Evolutionary conservation across 2,888 invertebrate genomes (phyloP).

Genomic region (Acleris holmiana): DNA sequence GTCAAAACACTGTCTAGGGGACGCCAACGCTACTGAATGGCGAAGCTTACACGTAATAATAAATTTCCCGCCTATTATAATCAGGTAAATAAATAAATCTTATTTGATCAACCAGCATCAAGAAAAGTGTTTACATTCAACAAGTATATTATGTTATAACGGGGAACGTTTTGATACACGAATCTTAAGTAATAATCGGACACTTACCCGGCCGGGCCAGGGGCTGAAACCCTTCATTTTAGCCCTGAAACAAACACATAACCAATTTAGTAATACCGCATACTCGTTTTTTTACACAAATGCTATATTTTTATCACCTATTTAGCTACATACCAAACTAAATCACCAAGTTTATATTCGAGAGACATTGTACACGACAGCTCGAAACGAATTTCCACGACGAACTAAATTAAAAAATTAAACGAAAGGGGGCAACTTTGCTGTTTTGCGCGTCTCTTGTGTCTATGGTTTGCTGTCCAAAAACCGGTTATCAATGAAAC

Average conservation of each 20-base stretch:
- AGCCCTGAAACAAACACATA: slow-evolving; percentile 89
- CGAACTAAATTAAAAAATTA: slow-evolving; percentile 70
- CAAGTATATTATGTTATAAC: slow-evolving; percentile 31
- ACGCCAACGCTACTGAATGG: slow-evolving; percentile 40
- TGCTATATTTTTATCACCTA: slow-evolving; percentile 42
- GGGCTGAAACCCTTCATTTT: slow-evolving; percentile 99
- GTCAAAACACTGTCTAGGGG: slow-evolving; percentile 34
- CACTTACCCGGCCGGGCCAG: slow-evolving; percentile 98
- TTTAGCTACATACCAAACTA: slow-evolving; percentile 79
- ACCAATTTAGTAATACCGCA: slow-evolving; percentile 42
- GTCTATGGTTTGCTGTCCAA: slow-evolving; percentile 53
- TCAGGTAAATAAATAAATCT: slow-evolving; percentile 41
- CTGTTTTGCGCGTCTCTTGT: slow-evolving; percentile 47
- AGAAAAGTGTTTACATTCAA: slow-evolving; percentile 40
- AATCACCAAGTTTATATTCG: slow-evolving; percentile 81
- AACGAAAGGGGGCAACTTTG: slow-evolving; percentile 48
- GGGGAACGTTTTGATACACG: slow-evolving; percentile 12
- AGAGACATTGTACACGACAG: slow-evolving; percentile 70
- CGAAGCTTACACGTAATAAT: slow-evolving; percentile 45
- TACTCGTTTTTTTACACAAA: slow-evolving; percentile 65
- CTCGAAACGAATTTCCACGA: slow-evolving; percentile 64
- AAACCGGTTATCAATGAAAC: slow-evolving; percentile 26
- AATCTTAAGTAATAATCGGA: slow-evolving; percentile 52
- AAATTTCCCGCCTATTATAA: slow-evolving; percentile 62
- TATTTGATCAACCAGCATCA: slow-evolving; percentile 43